A percentile compares a stretch with the other conserved stretches of the same genome.
Conservation (phyloP, 1,140 invertebrate genomes). For the Pseudomyrmex flavicornis region DNA sequence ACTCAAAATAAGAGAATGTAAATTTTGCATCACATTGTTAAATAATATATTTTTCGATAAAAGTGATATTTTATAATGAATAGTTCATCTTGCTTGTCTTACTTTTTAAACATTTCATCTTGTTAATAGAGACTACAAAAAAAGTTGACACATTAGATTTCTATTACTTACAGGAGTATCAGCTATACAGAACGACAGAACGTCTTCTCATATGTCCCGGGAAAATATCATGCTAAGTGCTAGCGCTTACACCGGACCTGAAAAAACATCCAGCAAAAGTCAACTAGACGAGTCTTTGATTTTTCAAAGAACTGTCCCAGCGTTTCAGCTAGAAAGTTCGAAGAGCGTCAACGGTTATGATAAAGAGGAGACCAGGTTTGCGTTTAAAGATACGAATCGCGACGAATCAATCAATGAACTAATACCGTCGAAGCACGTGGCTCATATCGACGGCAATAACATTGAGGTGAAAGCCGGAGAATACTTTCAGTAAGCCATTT, state of each 20-base stretch:
- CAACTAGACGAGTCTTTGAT: conserved; percentile 60
- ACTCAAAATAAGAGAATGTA: neutral
- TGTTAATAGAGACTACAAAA: neutral
- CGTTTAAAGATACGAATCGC: conserved; percentile 33
- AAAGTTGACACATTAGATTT: neutral
- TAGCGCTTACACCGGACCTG: conserved; percentile 73
- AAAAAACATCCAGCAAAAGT: conserved; percentile 73
- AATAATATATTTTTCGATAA: neutral
- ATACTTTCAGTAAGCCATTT: conserved; percentile 78
- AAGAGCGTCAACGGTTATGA: conserved; percentile 68
- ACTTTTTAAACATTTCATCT: neutral
- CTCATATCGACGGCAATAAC: conserved; percentile 82
- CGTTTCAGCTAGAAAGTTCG: conserved; percentile 79
- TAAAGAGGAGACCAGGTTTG: conserved; percentile 53
- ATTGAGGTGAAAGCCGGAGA: conserved; percentile 82
- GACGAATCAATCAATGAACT: conserved; percentile 65
- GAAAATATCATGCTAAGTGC: conserved; percentile 78
- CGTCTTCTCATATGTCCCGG: conserved; percentile 68
- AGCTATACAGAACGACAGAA: conserved; percentile 81
- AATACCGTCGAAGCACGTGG: conserved; percentile 80
- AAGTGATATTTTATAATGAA: neutral
- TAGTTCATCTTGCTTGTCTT: neutral
- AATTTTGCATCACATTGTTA: neutral
- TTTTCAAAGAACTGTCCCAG: conserved; percentile 75
- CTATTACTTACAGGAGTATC: conserved; percentile 65